A percentile compares a stretch with the other conserved stretches of the same genome.
Conservation (phyloP, 2,888 invertebrate genomes). For the Coecobrya sp. region DNA sequence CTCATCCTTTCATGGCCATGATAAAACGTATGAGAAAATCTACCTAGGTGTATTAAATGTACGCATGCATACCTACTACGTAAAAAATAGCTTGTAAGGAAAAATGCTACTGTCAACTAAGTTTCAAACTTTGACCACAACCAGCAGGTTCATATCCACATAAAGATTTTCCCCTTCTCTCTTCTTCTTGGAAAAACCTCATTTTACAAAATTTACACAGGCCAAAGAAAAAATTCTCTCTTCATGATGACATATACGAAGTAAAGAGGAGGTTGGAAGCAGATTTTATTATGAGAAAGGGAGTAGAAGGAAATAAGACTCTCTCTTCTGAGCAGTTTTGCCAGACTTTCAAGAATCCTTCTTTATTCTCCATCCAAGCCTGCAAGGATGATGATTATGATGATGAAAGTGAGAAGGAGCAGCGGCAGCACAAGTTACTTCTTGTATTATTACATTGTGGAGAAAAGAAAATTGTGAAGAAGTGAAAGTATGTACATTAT, state of each 20-base stretch:
- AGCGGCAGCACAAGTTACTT: background rate
- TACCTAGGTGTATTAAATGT: background rate
- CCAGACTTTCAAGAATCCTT: background rate
- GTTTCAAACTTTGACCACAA: constrained; percentile 80
- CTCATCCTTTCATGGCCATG: background rate
- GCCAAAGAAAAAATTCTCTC: constrained; percentile 56
- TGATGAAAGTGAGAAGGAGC: background rate
- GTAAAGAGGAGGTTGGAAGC: constrained; percentile 8
- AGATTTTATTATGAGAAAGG: constrained; percentile 31
- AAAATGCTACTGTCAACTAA: constrained; percentile 66
- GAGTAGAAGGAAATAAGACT: constrained; percentile 51
- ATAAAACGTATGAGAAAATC: background rate
- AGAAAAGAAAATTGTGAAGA: constrained; percentile 30
- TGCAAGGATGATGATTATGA: background rate
- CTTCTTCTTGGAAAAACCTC: constrained; percentile 55
- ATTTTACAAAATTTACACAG: constrained; percentile 77
- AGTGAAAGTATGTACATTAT: constrained; percentile 28
- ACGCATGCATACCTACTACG: constrained; percentile 18
- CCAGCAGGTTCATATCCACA: constrained; percentile 76
- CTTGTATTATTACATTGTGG: constrained; percentile 21
- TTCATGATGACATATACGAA: constrained; percentile 36
- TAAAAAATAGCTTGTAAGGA: constrained; percentile 42
- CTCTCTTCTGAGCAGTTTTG: background rate
- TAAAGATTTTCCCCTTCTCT: constrained; percentile 22
- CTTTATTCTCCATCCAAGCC: background rate